These are phyloP conservation scores for Cervus canadensis DNA, from an alignment of 2,113 vertebrate genomes.

Conservation along the genomic window DNA sequence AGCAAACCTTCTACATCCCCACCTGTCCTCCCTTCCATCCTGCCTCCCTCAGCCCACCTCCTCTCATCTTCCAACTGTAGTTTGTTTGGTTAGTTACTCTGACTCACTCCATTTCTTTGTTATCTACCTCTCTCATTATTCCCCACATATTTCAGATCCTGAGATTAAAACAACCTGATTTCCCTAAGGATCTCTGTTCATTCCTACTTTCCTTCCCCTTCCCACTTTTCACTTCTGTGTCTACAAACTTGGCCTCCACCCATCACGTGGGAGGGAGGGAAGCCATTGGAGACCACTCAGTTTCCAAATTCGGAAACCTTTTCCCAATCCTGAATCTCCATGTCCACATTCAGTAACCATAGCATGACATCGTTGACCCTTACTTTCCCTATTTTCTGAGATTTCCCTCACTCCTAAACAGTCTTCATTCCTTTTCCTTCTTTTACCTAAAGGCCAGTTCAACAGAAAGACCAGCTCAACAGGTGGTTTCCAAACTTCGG, in stretches of 20 bases:
- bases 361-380: rapidly evolving
- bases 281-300: rapidly evolving
- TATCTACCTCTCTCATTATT: background rate
- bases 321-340: background rate
- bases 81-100: background rate
- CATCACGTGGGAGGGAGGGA: background rate
- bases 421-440: background rate
- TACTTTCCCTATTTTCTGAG: background rate
- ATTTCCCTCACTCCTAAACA: background rate
- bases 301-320: background rate
- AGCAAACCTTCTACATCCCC: background rate
- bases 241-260: background rate
- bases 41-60: background rate
- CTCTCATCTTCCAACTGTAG: background rate
- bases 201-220: background rate
- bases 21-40: background rate
- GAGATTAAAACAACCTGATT: background rate
- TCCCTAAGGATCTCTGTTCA: background rate
- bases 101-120: background rate
- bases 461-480: background rate
- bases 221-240: background rate
- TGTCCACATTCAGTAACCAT: no score
- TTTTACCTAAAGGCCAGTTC: background rate
- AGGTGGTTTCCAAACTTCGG: background rate
- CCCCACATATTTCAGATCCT: no score